Conservation (phyloP, 2,113 vertebrate genomes). For the Progne subis region DNA sequence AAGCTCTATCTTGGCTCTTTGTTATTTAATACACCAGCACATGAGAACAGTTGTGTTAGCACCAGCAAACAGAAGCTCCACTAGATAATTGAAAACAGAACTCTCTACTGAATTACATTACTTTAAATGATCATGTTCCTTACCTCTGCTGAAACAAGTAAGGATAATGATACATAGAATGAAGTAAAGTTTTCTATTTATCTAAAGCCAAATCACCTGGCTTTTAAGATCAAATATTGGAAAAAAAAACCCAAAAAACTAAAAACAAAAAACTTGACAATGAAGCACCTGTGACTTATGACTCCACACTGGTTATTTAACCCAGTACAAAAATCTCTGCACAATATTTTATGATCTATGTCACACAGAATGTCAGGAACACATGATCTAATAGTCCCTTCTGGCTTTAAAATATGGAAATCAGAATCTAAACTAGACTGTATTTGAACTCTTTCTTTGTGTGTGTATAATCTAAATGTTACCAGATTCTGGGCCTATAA, state of each 20-base stretch:
- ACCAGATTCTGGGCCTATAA: neutral
- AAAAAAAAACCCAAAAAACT: neutral
- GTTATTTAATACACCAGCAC: neutral
- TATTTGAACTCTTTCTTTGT: neutral
- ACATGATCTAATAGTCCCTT: neutral
- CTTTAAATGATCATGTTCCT: neutral
- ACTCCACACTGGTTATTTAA: neutral
- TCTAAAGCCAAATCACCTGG: neutral
- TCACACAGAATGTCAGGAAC: neutral
- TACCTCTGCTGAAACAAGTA: neutral
- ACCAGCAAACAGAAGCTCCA: neutral
- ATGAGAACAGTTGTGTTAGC: neutral
- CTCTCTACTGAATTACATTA: neutral
- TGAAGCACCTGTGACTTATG: neutral
- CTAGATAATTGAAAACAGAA: neutral
- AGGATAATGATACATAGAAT: neutral
- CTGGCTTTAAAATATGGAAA: neutral
- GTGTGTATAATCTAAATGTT: neutral
- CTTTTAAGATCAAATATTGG: neutral
- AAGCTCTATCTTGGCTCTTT: neutral
- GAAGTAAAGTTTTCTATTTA: neutral
- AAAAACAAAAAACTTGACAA: neutral
- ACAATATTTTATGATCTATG: neutral
- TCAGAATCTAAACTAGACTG: neutral
- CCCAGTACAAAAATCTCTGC: neutral